Conservation (phyloP, 2,113 vertebrate genomes). For the Sciurus niger region DNA sequence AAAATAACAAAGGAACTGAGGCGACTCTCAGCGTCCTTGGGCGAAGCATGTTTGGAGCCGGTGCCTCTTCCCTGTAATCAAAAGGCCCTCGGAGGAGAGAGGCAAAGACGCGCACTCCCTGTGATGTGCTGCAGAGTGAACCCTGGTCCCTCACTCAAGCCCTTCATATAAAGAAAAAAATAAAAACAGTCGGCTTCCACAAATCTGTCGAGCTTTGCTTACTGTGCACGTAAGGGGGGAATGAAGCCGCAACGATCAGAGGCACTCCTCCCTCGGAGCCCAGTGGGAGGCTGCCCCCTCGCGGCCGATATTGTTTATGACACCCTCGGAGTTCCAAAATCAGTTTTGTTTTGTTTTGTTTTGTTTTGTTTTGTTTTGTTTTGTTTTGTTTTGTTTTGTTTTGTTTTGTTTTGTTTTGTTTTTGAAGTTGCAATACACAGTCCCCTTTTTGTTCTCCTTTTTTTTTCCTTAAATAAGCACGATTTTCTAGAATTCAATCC, state of each 20-base stretch:
- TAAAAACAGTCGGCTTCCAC: background rate
- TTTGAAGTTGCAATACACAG: background rate
- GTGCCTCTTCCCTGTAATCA: background rate
- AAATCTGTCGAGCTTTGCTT: conserved; percentile 24
- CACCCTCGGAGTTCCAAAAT: background rate
- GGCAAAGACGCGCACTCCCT: background rate
- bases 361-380: background rate
- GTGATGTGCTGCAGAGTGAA: background rate
- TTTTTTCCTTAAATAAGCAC: background rate
- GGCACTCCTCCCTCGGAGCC: conserved; percentile 9
- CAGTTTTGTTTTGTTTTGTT: too few species aligned
- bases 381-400: background rate
- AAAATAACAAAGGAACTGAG: conserved; percentile 3
- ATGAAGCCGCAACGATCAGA: background rate
- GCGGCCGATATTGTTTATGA: conserved; percentile 64
- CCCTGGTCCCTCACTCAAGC: conserved; percentile 17
- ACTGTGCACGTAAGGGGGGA: background rate
- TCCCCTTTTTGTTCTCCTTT: background rate
- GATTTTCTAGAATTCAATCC: conserved; percentile 5
- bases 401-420: background rate
- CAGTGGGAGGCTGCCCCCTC: conserved; percentile 84
- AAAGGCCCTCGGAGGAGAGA: conserved; percentile 1
- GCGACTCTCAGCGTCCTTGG: background rate
- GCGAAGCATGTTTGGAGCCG: background rate
- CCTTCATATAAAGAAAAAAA: conserved; percentile 67